Conservation (phyloP, 2,797 vertebrate genomes). For the Nannoperca australis region DNA sequence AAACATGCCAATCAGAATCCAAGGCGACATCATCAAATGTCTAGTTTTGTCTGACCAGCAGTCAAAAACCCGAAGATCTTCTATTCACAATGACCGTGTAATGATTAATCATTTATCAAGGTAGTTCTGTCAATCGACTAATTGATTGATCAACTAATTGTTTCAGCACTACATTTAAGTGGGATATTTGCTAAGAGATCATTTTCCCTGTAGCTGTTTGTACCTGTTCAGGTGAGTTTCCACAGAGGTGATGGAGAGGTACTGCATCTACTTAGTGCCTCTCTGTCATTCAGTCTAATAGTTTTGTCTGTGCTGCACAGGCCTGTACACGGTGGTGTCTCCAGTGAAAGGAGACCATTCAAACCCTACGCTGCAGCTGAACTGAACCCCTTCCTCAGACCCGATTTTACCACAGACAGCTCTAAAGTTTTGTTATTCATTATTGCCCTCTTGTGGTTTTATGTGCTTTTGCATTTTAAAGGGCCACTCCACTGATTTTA, state of each 20-base stretch:
- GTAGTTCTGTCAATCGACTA: not conserved
- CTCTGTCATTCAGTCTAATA: not conserved
- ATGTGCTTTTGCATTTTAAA: slow-evolving; percentile 29
- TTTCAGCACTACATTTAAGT: not conserved
- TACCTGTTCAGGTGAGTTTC: not conserved
- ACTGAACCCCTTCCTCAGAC: not conserved
- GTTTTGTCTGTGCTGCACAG: not conserved
- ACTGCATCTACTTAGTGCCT: not conserved
- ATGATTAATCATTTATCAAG: not conserved
- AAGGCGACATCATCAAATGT: not conserved
- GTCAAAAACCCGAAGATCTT: not conserved
- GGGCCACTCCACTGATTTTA: not conserved
- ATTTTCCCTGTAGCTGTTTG: not conserved
- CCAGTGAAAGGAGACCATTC: not conserved
- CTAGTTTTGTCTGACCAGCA: not conserved
- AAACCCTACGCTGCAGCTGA: not conserved
- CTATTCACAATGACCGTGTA: not conserved
- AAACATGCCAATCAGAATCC: not conserved
- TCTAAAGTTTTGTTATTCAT: slow-evolving; percentile 32
- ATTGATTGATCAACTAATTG: not conserved
- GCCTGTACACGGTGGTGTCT: not conserved
- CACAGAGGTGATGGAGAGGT: not conserved
- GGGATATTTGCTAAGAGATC: not conserved
- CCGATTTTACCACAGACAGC: not conserved
- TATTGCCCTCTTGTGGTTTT: slow-evolving; percentile 72